Evolutionary conservation across 2,797 vertebrate species (phyloP).

Genomic region (Phrynocephalus forsythii): DNA sequence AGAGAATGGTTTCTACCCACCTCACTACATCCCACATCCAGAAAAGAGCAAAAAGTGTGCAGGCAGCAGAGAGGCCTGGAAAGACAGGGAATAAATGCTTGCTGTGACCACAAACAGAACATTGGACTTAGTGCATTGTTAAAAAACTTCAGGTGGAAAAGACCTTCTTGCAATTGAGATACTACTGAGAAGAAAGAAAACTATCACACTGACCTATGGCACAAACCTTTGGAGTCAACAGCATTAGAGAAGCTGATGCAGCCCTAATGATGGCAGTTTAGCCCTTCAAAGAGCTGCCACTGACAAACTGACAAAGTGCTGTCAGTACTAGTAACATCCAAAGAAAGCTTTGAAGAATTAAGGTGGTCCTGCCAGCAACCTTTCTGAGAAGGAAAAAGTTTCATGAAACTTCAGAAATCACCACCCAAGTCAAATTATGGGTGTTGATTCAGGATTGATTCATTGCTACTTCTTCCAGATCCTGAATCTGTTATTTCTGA

Average conservation of each 20-base stretch:
- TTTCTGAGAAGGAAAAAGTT: neutral
- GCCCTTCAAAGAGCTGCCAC: conserved; percentile 3
- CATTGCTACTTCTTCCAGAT: neutral
- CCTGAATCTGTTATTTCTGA: neutral
- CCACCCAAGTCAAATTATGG: neutral
- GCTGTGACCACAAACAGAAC: neutral
- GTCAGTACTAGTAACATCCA: neutral
- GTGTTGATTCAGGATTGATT: neutral
- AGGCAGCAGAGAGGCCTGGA: neutral
- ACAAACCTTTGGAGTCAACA: neutral
- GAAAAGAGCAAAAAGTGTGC: too few relatives aligned
- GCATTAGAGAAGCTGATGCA: conserved; percentile 9
- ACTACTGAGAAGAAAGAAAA: conserved; percentile 2
- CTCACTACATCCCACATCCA: neutral
- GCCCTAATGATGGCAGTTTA: conserved; percentile 15
- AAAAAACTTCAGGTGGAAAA: neutral
- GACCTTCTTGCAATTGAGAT: neutral
- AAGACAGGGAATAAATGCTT: neutral
- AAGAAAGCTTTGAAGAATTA: neutral
- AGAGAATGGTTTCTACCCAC: too few relatives aligned
- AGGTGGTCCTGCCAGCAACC: neutral
- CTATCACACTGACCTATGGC: neutral
- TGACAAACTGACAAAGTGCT: conserved; percentile 16
- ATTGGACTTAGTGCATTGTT: neutral
- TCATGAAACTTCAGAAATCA: neutral